Base-by-base conservation (phyloP, 2,888 invertebrate species). In the Nudaria mundana region DNA sequence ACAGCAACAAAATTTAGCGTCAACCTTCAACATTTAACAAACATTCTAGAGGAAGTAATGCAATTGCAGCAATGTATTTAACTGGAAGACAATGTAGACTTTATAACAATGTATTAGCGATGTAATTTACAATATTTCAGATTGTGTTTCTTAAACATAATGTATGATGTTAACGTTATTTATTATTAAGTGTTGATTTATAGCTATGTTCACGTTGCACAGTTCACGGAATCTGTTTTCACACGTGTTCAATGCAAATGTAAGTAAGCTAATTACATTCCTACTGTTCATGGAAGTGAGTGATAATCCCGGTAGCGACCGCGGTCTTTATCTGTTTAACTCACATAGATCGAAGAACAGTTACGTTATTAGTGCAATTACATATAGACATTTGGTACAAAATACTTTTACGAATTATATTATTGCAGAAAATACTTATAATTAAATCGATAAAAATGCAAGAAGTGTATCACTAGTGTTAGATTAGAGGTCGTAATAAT, bases 401-500 rank as follows among this genome's bases (percentile, higher is more conserved):
- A n/a, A n/a, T n/a, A n/a, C n/a, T n/a, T n/a, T n/a, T n/a, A n/a
- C n/a, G n/a, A n/a, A n/a, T n/a, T n/a, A n/a, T n/a, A n/a, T n/a
- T n/a, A n/a, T n/a, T n/a, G n/a, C n/a, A n/a, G n/a, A n/a, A n/a
- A n/a, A n/a, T 18, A 5, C 4, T 18, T 18, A 5, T 18, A 18
- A 4, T 18, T 18, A 18, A 18, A 18, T 18, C 18, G 15, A 7
- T 29, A 44, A 48, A 52, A 49, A 55, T 16, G 37, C 23, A 15
- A n/a, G n/a, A 42, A 29, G 41, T 40, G 35, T 43, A 37, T 62
- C 69, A 64, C 80, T 84, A 72, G 58, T 51, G 49, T 53, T 63
- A 65, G 62, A 72, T 77, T 77, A 76, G 85, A 81, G 83, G 81
- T 79, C 81, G 65, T 64, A 71, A 67, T 71, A 78, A 72, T 68